Base-by-base conservation (phyloP, 1,140 invertebrate genomes). In the Lepeophtheirus salmonis region DNA sequence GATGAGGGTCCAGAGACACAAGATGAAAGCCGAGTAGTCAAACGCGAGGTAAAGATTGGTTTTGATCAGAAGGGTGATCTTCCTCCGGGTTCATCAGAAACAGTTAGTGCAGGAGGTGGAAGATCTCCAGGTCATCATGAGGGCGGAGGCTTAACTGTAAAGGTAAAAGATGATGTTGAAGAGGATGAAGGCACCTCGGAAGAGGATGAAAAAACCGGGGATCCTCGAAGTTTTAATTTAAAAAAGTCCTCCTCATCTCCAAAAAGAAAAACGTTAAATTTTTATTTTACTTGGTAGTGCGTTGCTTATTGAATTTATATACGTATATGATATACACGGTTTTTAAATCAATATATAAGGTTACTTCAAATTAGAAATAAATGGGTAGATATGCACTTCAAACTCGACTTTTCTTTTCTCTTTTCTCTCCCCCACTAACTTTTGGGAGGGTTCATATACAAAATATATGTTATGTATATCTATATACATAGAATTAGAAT, bases 71-170 rank as follows among this genome's bases (percentile, higher is more conserved):
- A 50, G 49, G 49, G 16, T 50, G 16, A 54, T 18, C 21, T 54
- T 2, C 52, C 52, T 2, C 16, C 16, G 2, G 52, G 52, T 2
- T 54, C 52, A 14, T n/a, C 21, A 22, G 52, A 54, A 22, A 3
- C 52, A 17, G 23, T 54, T 22, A 54, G 52, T 14, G 52, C 18
- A 20, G 52, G 52, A 54, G 52, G 52, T 3, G 52, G 52, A n/a
- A 16, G 21, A 54, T 17, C 52, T 14, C 52, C 52, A 16, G 52
- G 52, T 4, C 52, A 54, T 22, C 52, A 54, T 14, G 52, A 54
- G 23, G 52, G 52, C 2, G 52, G 52, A 22, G 52, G 52, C 52
- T 22, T 54, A 17, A 54, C 52, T 54, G 52, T 54, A 14, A 54
- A 54, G 52, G 52, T 54, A 54, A 54, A 54, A 22, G 22, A 54